These are phyloP conservation scores for Cosmia pyralina DNA, from an alignment of 2,888 invertebrate species.

Conservation along the genomic window DNA sequence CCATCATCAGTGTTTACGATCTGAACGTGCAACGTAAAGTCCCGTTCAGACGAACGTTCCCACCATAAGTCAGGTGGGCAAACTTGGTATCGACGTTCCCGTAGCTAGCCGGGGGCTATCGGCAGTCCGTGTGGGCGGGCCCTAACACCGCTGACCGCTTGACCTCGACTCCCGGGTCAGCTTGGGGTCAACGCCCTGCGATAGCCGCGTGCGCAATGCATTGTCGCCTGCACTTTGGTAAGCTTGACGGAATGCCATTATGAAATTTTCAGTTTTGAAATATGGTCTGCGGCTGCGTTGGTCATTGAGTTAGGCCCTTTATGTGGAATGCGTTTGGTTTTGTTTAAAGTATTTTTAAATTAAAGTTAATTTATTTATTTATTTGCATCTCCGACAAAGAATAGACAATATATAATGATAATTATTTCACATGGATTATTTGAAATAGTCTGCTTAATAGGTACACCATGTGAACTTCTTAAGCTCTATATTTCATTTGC, in stretches of 20 bases:
- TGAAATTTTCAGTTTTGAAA: conserved; percentile 69
- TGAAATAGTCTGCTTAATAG: neutral
- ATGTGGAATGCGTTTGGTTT: neutral
- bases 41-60: conserved; percentile 67
- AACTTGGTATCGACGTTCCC: conserved; percentile 47
- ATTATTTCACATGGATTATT: neutral
- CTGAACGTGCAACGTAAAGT: conserved; percentile 59
- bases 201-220: conserved; percentile 69
- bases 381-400: no score
- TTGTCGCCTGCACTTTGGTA: conserved; percentile 80
- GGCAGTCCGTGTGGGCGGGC: conserved; percentile 75
- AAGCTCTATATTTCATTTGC: neutral
- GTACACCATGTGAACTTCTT: neutral
- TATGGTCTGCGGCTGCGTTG: conserved; percentile 32
- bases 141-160: conserved; percentile 84
- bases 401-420: no score
- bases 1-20: conserved; percentile 54
- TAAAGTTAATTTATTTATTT: no score
- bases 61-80: conserved; percentile 61
- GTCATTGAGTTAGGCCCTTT: conserved; percentile 12
- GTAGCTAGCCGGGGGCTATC: conserved; percentile 69
- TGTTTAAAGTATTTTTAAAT: neutral
- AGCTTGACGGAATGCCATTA: conserved; percentile 72
- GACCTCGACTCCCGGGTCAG: conserved; percentile 84
- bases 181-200: conserved; percentile 83